These are phyloP conservation scores for Lepidothrix coronata DNA, from an alignment of 2,113 vertebrate species.

Conservation along the genomic window DNA sequence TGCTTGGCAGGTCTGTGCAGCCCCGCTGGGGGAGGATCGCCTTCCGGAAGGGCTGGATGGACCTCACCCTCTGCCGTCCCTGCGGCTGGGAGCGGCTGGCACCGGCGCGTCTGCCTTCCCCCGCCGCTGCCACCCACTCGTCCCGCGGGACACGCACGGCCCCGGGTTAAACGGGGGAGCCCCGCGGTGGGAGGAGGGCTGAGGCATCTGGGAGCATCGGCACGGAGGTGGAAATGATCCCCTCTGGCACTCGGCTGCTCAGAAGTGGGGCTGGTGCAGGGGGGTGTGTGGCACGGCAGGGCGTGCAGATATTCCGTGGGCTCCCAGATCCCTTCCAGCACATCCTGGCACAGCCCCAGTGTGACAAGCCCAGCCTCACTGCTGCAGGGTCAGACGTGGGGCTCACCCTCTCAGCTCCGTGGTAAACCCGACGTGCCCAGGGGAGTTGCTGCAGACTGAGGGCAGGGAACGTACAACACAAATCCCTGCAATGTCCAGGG, in stretches of 20 bases:
- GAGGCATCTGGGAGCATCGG: fast-evolving
- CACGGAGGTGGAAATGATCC: fast-evolving
- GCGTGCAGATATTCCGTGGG: neutral
- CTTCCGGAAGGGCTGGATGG: neutral
- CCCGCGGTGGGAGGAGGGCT: neutral
- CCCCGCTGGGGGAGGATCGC: neutral
- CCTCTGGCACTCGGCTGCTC: neutral
- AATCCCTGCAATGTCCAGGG: neutral
- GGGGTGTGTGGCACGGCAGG: fast-evolving
- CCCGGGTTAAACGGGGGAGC: fast-evolving
- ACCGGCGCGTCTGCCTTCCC: neutral
- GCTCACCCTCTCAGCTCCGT: neutral
- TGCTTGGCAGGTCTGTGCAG: neutral
- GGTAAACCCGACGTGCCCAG: fast-evolving
- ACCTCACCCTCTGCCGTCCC: neutral
- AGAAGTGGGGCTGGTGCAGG: fast-evolving
- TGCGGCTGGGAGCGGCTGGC: neutral
- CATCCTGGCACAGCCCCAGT: fast-evolving
- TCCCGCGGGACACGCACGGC: fast-evolving
- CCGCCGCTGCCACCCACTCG: neutral
- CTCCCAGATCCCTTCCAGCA: neutral
- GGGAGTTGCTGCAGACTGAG: neutral
- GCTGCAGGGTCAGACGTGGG: fast-evolving
- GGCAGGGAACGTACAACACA: neutral
- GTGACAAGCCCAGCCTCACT: neutral